Evolutionary conservation across 2,113 vertebrate species (phyloP).

Genomic region (Zosterops borbonicus): DNA sequence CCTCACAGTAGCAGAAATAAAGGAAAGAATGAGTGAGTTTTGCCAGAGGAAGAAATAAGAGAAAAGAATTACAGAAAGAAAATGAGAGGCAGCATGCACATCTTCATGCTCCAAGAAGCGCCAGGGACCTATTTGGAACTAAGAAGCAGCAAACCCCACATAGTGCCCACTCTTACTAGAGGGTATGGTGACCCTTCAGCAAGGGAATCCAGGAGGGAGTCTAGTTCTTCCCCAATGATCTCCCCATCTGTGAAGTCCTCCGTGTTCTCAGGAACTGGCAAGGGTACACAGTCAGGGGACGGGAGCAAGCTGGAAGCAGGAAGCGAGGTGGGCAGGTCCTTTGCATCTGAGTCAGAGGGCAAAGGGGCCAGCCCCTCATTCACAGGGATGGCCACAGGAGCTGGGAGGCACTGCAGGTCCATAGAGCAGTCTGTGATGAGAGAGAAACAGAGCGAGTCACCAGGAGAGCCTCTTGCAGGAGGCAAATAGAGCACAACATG

Average conservation of each 20-base stretch:
- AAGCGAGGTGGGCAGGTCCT: conserved; percentile 66
- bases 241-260: conserved; percentile 83
- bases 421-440: conserved; percentile 69
- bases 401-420: conserved; percentile 73
- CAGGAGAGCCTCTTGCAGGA: background rate
- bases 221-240: conserved; percentile 89
- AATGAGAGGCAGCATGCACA: background rate
- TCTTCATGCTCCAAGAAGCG: background rate
- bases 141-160: background rate
- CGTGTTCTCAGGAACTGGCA: conserved; percentile 74
- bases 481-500: background rate
- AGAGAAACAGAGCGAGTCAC: conserved; percentile 22
- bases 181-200: conserved; percentile 64
- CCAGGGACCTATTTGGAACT: background rate
- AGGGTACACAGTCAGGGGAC: conserved; percentile 73
- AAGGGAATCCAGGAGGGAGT: conserved; percentile 85
- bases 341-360: conserved; percentile 56
- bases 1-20: background rate
- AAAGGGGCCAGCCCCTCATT: conserved; percentile 74
- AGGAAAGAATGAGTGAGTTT: background rate
- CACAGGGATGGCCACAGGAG: conserved; percentile 66
- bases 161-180: conserved; percentile 70
- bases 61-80: background rate
- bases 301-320: conserved; percentile 78
- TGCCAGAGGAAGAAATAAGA: background rate